Evolutionary conservation across 2,113 vertebrate genomes (phyloP), one percentile per base, ranked within the genome.

Genomic region (Jacana jacana): DNA sequence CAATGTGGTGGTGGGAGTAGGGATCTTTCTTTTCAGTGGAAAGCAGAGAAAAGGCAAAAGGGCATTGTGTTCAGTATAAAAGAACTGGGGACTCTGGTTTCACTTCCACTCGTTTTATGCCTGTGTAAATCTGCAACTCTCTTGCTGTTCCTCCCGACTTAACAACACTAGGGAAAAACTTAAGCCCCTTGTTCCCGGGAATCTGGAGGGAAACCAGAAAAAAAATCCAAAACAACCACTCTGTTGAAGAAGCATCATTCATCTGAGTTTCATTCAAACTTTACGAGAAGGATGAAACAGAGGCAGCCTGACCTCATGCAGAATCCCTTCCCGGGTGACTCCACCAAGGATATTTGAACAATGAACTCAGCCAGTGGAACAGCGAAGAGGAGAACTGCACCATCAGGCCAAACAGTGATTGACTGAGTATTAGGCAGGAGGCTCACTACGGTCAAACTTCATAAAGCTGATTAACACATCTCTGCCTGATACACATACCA

Each of bases 381-480:
- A 79, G 82, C 0, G 2, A 58, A 73, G 90, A 88, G 42, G 64
- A 93, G 77, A 88, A 57, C 40, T 83, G 91, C 86, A 72, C 70
- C 88, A 89, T 84, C 76, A 95, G 86, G 65, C 85, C 86, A 71
- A 88, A 52, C 3, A 0, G 52, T 86, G 76, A 78, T n/a, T 88
- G 90, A 88, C 76, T 3, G 24, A 52, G 40, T 7, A 68, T 1
- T 1, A 88, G 51, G 77, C 93, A 91, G 69, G 81, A 91, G 69
- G 52, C 23, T 84, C 28, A 28, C 86, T 78, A 18, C 0, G 13
- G 85, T 96, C 88, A 84, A 61, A 92, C 83, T 95, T 96, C 88
- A 88, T 86, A 71, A 92, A 93, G 76, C 69, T 93, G 90, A 93
- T 95, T 96, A 95, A 93, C 92, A 78, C 80, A 76, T 86, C 88